Evolutionary conservation across 2,113 vertebrate species (phyloP).

Genomic region (Amblyopsis rosae): DNA sequence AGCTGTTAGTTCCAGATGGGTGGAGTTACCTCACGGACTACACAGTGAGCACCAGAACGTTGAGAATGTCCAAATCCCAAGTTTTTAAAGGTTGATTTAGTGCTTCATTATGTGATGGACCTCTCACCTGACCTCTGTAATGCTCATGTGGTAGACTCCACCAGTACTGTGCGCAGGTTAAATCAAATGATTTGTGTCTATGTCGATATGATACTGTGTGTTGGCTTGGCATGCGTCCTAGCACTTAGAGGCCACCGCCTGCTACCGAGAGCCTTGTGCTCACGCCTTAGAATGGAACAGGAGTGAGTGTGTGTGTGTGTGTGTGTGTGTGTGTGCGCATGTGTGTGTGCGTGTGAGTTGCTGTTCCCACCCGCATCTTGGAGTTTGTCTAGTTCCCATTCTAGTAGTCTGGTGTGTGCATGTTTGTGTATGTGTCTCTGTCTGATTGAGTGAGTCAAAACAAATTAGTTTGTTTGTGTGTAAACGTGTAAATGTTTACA

Average conservation of each 20-base stretch:
- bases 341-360: slow-evolving; percentile 32
- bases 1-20: slow-evolving; percentile 22
- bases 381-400: slow-evolving; percentile 6
- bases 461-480: not conserved
- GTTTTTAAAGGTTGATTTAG: not conserved
- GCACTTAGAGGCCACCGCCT: no score
- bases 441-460: not conserved
- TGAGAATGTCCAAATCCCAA: not conserved
- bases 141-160: not conserved
- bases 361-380: slow-evolving; percentile 61
- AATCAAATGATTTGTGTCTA: slow-evolving; percentile 20
- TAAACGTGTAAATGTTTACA: slow-evolving; percentile 6
- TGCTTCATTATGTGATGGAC: not conserved
- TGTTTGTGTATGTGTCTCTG: slow-evolving; percentile 13
- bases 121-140: not conserved
- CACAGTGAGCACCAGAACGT: not conserved
- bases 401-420: slow-evolving; percentile 14
- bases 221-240: slow-evolving; percentile 33
- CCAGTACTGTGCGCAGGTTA: slow-evolving; percentile 10
- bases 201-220: slow-evolving; percentile 27
- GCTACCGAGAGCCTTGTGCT: no score
- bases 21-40: not conserved
- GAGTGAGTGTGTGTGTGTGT: slow-evolving; percentile 20
- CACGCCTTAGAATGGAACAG: slow-evolving; percentile 10
- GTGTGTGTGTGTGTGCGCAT: not conserved